Base-by-base conservation (phyloP, 2,113 vertebrate genomes). In the Alces alces region DNA sequence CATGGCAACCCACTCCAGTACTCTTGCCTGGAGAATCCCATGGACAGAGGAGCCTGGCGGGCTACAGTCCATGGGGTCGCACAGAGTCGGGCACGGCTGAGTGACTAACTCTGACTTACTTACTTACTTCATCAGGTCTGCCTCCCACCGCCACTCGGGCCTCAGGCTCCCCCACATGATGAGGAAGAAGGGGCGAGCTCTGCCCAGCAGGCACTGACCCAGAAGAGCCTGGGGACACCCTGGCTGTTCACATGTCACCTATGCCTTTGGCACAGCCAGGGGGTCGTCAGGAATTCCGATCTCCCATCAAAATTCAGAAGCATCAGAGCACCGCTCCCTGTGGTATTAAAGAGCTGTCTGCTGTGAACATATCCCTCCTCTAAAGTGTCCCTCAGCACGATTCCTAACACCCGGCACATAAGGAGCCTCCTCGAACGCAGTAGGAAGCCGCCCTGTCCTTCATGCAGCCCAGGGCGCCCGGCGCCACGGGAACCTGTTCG, bases 371-470 rank as follows among this genome's bases (percentile, higher is more conserved):
- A 50, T 1, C 70, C 14, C 25, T 93, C 19, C 19, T 7, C 0
- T 3, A 12, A 16, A 13, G 30, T 5, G 58, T 15, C 50, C 21
- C 80, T 19, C 0, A 7, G 52, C 8, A 1, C 5, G 25, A 54
- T 19, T n/a, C n/a, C 64, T 30, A 17, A 85, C 30, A 8, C 6
- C 6, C 3, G 4, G 33, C 43, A 11, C 0, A 0, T 0, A 52
- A 54, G 21, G 70, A 1, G 1, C 27, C 50, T 33, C 28, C n/a
- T 8, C 0, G 1, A 47, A 58, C 4, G 6, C 3, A 17, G 87
- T 4, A 2, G 30, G 87, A 55, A 83, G 13, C 1, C 0, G 1
- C 1, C 30, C 4, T 23, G 39, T 50, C 66, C 25, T 13, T 39
- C 60, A 4, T 2, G 36, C 2, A 13, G 64, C 28, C 21, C 25